These are phyloP conservation scores for Bucco capensis DNA, from an alignment of 2,113 vertebrate species.

Conservation along the genomic window DNA sequence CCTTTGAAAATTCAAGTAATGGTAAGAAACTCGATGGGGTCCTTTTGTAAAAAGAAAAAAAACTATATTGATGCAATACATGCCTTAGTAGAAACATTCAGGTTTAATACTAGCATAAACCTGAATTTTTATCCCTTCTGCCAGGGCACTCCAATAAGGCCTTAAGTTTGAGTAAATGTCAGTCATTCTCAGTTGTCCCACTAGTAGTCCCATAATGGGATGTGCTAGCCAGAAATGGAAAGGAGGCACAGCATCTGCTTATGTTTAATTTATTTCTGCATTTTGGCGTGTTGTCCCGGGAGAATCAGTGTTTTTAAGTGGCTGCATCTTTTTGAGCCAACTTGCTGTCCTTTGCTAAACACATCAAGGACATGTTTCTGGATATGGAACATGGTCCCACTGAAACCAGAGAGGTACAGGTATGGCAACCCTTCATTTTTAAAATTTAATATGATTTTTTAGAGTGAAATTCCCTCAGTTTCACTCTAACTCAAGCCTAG, in stretches of 20 bases:
- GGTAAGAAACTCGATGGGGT: conserved; percentile 28
- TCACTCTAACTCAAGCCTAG: conserved; percentile 10
- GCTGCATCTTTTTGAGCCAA: conserved; percentile 62
- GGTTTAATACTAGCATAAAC: conserved; percentile 52
- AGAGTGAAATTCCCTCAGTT: conserved; percentile 18
- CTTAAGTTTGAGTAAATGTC: conserved; percentile 55
- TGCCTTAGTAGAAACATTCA: conserved; percentile 27
- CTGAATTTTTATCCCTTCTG: conserved; percentile 38
- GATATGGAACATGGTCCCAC: background rate
- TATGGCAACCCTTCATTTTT: background rate
- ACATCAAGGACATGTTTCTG: conserved; percentile 54
- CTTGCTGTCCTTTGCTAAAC: conserved; percentile 57
- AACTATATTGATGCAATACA: background rate
- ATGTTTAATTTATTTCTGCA: conserved; percentile 67
- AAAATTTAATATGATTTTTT: background rate
- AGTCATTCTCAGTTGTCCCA: conserved; percentile 57
- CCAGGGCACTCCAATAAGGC: conserved; percentile 55
- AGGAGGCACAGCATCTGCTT: conserved; percentile 62
- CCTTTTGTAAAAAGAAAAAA: conserved; percentile 37
- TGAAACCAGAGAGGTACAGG: conserved; percentile 3
- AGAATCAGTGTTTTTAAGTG: conserved; percentile 65
- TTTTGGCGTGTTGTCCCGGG: conserved; percentile 55
- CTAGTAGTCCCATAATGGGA: conserved; percentile 53
- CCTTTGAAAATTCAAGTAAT: background rate
- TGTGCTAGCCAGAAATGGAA: conserved; percentile 52